Conservation (phyloP, 2,113 vertebrate species). For the Anarhynchus alexandrinus region DNA sequence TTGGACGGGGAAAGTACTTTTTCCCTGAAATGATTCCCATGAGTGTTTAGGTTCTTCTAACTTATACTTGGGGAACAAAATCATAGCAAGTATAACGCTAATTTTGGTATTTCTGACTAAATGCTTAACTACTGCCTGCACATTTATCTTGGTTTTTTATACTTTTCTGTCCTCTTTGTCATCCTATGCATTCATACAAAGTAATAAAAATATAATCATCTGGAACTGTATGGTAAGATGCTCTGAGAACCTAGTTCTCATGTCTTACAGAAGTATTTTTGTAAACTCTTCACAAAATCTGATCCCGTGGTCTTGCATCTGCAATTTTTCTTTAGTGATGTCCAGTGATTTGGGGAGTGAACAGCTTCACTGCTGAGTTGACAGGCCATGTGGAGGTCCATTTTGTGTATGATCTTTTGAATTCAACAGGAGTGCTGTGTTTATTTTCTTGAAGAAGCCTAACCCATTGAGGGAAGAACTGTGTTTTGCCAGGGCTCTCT, state of each 20-base stretch:
- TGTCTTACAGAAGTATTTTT: not conserved
- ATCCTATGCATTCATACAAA: not conserved
- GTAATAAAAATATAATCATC: not conserved
- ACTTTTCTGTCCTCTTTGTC: not conserved
- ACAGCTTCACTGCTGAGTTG: not conserved
- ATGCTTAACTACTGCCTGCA: not conserved
- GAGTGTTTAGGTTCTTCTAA: not conserved
- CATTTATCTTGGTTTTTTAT: not conserved
- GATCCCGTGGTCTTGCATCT: not conserved
- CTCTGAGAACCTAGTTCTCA: not conserved
- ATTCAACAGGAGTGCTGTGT: not conserved
- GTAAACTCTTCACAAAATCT: not conserved
- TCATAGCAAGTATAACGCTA: not conserved
- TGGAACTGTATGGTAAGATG: not conserved
- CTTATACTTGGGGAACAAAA: not conserved
- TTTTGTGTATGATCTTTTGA: not conserved
- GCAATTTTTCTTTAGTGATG: not conserved
- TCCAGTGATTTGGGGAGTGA: not conserved
- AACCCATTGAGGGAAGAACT: not conserved
- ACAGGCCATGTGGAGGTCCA: not conserved
- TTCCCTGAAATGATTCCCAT: not conserved
- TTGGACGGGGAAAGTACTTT: not conserved
- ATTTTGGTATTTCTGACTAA: not conserved
- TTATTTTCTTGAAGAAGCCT: not conserved
- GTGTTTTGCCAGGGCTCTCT: not conserved